phyloP scores from a whole-genome alignment of 2,888 invertebrate genomes.

The Carabus problematicus region DNA sequence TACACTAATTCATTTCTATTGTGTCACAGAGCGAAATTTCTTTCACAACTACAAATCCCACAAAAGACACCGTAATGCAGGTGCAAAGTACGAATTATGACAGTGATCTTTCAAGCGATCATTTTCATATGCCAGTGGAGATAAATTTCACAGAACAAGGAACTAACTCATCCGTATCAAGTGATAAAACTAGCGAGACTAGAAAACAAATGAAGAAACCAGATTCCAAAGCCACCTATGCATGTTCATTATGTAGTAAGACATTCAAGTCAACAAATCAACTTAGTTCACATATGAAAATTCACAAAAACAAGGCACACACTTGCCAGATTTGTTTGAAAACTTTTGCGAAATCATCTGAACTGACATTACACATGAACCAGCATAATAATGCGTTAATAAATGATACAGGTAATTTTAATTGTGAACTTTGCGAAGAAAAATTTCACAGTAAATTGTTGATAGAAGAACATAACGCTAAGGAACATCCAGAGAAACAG shows the following conservation, averaged over 20 bases:
- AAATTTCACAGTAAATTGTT: constrained; percentile 45
- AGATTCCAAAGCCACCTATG: constrained; percentile 29
- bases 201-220: constrained; percentile 8
- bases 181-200: constrained; percentile 30
- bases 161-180: constrained; percentile 42
- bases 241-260: constrained; percentile 44
- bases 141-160: constrained; percentile 31
- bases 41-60: neutral
- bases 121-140: constrained; percentile 7
- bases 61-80: no score
- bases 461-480: constrained; percentile 46
- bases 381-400: constrained; percentile 30
- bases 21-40: constrained; percentile 5
- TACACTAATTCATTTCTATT: neutral
- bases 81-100: neutral
- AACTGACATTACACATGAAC: constrained; percentile 31
- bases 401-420: constrained; percentile 43
- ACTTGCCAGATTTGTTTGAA: constrained; percentile 23
- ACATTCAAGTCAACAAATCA: constrained; percentile 41
- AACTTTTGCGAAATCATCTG: constrained; percentile 17
- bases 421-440: constrained; percentile 45
- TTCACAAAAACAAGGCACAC: constrained; percentile 21
- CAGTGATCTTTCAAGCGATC: constrained; percentile 21
- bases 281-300: constrained; percentile 43
- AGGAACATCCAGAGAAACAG: constrained; percentile 44